Percentiles rank a stretch among this genome's conserved stretches.
Evolutionary conservation across 2,113 vertebrate genomes (phyloP).

Genomic region (Oreotrochilus melanogaster): DNA sequence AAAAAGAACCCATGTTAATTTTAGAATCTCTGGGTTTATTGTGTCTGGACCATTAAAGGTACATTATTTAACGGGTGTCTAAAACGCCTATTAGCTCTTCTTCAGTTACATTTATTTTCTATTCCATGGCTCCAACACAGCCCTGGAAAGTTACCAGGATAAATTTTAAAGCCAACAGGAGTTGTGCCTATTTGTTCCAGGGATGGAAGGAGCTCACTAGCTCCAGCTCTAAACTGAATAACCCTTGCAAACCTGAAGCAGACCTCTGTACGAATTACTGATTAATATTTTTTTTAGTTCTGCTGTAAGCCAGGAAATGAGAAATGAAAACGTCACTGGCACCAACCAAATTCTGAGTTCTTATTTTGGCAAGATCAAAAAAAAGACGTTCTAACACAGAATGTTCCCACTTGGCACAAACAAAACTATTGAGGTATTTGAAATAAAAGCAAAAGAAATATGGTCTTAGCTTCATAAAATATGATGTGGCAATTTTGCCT

Average conservation of each 20-base stretch:
- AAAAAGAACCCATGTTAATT: slow-evolving; percentile 9
- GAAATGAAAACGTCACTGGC: slow-evolving; percentile 18
- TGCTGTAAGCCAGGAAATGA: background rate
- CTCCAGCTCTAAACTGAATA: background rate
- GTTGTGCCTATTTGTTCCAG: background rate
- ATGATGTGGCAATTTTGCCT: background rate
- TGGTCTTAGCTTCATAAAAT: background rate
- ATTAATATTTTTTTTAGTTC: background rate
- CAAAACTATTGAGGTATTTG: slow-evolving; percentile 34
- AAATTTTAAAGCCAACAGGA: slow-evolving; percentile 25
- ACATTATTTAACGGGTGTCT: slow-evolving; percentile 1
- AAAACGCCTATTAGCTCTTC: slow-evolving; percentile 12
- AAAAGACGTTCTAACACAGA: slow-evolving; percentile 16
- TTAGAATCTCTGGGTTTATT: slow-evolving; percentile 13
- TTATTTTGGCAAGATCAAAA: background rate
- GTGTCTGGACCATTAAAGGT: background rate
- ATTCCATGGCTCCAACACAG: background rate
- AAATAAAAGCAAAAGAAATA: slow-evolving; percentile 45
- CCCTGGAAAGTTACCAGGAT: slow-evolving; percentile 25
- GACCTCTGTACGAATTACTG: background rate
- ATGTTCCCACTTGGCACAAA: slow-evolving; percentile 36
- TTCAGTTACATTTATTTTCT: slow-evolving; percentile 27
- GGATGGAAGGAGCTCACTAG: background rate
- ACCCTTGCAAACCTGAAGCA: background rate
- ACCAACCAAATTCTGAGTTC: background rate